A percentile compares a stretch with the other conserved stretches of the same genome.
Evolutionary conservation across 2,888 invertebrate genomes (phyloP).

Genomic region (Papilio gigon): DNA sequence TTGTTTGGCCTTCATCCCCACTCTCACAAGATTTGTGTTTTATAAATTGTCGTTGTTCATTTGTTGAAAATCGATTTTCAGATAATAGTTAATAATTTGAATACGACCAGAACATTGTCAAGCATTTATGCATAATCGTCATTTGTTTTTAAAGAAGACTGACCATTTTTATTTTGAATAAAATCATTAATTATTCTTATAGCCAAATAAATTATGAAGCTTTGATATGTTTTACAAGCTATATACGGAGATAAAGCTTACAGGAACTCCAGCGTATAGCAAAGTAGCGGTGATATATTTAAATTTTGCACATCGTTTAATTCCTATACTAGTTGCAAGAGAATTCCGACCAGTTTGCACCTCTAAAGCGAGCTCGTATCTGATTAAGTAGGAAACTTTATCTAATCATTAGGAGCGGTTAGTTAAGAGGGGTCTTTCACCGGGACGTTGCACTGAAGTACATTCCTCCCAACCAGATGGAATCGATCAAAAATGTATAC

Average conservation of each 20-base stretch:
- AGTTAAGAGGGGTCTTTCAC: conserved; percentile 40
- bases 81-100: too few relatives aligned
- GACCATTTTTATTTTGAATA: too few relatives aligned
- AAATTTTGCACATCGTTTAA: conserved; percentile 26
- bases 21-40: too few relatives aligned
- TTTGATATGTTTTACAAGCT: too few relatives aligned
- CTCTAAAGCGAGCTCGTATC: conserved; percentile 35
- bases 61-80: too few relatives aligned
- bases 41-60: too few relatives aligned
- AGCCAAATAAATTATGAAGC: too few relatives aligned
- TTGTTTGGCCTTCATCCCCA: too few relatives aligned
- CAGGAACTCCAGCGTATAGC: background rate
- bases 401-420: conserved; percentile 39
- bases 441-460: conserved; percentile 34
- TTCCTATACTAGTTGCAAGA: conserved; percentile 28
- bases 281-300: background rate
- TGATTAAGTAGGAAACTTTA: conserved; percentile 42
- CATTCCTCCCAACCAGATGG: conserved; percentile 38
- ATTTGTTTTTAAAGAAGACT: too few relatives aligned
- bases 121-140: too few relatives aligned
- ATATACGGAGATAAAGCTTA: background rate
- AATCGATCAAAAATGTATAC: conserved; percentile 15
- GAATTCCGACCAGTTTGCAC: conserved; percentile 38
- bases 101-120: too few relatives aligned
- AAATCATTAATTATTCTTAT: too few relatives aligned